Evolutionary conservation across 64 coral and sea anemone genomes (phyloP).

Genomic region (Dendronephthya gigantea): DNA sequence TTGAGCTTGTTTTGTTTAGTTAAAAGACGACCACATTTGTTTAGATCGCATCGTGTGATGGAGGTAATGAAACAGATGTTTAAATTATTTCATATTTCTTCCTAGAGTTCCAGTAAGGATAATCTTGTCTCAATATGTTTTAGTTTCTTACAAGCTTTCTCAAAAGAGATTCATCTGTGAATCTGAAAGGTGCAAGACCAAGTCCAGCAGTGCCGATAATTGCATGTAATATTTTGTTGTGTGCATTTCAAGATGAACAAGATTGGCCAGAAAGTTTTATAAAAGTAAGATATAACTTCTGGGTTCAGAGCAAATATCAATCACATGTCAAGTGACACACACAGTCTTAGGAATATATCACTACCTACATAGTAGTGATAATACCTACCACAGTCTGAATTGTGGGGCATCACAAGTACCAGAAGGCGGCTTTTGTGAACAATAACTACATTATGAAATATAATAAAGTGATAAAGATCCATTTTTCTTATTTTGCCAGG

Average conservation of each 20-base stretch:
- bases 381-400: too few relatives aligned
- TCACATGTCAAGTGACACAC: too few relatives aligned
- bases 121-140: neutral
- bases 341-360: too few relatives aligned
- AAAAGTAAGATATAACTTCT: neutral
- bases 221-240: slow-evolving; percentile 74
- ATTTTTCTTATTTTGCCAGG: neutral
- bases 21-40: slow-evolving; percentile 67
- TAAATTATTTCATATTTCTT: neutral
- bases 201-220: slow-evolving; percentile 68
- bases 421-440: neutral
- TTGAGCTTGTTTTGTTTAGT: slow-evolving; percentile 59
- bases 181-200: slow-evolving; percentile 58
- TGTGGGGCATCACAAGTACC: too few relatives aligned
- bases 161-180: slow-evolving; percentile 68
- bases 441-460: too few relatives aligned
- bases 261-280: slow-evolving; percentile 96
- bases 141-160: slow-evolving; percentile 74
- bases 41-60: slow-evolving; percentile 56
- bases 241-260: slow-evolving; percentile 74
- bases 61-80: slow-evolving; percentile 30
- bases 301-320: neutral
- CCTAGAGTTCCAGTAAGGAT: neutral
- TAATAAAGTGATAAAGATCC: too few relatives aligned
- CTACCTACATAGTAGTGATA: too few relatives aligned